Percentiles rank a stretch among this genome's conserved stretches.
Conservation (phyloP, 2,797 vertebrate species). For the Sebastes itinus region DNA sequence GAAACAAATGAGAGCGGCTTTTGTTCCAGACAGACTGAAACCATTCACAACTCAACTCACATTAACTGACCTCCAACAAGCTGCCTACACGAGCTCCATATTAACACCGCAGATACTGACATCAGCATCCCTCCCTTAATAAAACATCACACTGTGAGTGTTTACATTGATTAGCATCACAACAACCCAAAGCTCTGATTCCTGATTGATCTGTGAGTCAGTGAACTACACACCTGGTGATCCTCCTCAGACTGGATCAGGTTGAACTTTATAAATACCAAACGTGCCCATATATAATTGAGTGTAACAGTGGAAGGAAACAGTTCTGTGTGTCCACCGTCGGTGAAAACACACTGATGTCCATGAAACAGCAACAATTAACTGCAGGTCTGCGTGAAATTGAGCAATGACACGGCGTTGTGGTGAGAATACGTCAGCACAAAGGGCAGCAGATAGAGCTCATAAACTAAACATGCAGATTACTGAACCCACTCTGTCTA, state of each 20-base stretch:
- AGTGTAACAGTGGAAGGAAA: neutral
- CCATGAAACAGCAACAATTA: slow-evolving; percentile 38
- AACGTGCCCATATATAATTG: slow-evolving; percentile 55
- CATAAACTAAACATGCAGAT: slow-evolving; percentile 32
- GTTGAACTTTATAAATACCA: slow-evolving; percentile 65
- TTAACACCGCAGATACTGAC: too few relatives aligned
- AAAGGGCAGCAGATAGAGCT: slow-evolving; percentile 23
- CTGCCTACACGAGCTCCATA: too few relatives aligned
- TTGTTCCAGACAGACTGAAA: slow-evolving; percentile 54
- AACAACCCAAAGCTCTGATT: neutral
- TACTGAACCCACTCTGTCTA: slow-evolving; percentile 31
- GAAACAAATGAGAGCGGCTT: slow-evolving; percentile 61
- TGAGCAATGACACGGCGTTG: slow-evolving; percentile 22
- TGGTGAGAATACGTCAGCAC: neutral
- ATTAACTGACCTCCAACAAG: too few relatives aligned
- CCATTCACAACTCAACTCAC: slow-evolving; percentile 52
- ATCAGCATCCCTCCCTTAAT: too few relatives aligned
- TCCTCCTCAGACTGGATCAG: neutral
- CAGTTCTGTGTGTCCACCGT: neutral
- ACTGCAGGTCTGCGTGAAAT: slow-evolving; percentile 46
- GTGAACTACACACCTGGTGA: neutral
- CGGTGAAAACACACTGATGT: slow-evolving; percentile 22
- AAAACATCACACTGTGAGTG: neutral
- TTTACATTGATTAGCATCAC: neutral
- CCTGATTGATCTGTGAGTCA: neutral